Evolutionary conservation across 2,888 invertebrate genomes (phyloP).

Genomic region (Ophioninae sp.): DNA sequence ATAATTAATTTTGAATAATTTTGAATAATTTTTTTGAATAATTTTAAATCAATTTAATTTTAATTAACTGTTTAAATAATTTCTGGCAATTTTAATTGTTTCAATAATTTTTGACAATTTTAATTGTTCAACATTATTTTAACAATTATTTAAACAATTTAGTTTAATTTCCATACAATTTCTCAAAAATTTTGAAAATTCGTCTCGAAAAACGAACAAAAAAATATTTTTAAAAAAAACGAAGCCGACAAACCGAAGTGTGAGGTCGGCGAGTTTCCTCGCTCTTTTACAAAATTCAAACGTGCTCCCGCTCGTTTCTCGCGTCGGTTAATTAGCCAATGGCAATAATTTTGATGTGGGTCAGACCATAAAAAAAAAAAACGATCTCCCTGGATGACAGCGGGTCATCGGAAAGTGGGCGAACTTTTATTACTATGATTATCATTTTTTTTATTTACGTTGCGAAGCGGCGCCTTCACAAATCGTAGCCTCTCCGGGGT

Average conservation of each 20-base stretch:
- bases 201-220: no score
- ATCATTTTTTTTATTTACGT: constrained; percentile 25
- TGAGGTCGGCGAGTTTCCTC: constrained; percentile 11
- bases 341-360: constrained; percentile 48
- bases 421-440: constrained; percentile 31
- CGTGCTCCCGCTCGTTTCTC: constrained; percentile 46
- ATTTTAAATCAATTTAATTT: no score
- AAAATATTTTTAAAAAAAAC: no score
- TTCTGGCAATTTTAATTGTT: no score
- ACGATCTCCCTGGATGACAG: constrained; percentile 22
- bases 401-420: constrained; percentile 49
- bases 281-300: constrained; percentile 33
- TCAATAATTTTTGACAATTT: no score
- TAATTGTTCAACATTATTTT: no score
- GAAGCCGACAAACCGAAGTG: not conserved
- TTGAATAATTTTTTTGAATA: no score
- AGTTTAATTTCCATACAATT: no score
- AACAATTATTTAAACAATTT: no score
- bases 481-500: constrained; percentile 43
- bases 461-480: constrained; percentile 52
- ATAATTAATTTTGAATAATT: no score
- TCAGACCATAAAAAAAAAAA: constrained; percentile 34
- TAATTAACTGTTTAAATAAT: no score
- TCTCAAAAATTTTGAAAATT: no score
- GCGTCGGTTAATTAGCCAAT: constrained; percentile 41